Evolutionary conservation across 2,113 vertebrate genomes (phyloP), one percentile per base, ranked within the genome.

Genomic region (Dinomys branickii): DNA sequence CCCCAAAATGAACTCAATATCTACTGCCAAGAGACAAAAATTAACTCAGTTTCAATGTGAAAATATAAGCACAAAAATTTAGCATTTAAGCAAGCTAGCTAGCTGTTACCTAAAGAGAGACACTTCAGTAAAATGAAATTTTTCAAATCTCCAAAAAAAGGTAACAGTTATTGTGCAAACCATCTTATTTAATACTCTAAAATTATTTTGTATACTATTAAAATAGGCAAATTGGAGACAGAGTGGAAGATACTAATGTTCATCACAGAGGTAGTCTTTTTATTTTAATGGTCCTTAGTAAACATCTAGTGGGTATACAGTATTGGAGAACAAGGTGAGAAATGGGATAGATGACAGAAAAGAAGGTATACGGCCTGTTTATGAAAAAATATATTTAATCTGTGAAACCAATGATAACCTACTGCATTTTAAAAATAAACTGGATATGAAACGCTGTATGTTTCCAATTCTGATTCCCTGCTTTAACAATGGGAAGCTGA

Each of bases 21-120:
- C 59, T 0, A 75, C 56, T 98, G 98, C 98, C 94, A 94, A 97
- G 59, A 98, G 67, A 86, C n/a, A 85, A 63, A 98, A 90, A 61
- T 67, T 88, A 94, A 96, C 50, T 94, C 90, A 98, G 63, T 91
- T 95, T 93, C 96, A 98, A 97, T 47, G 94, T 6, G 71, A 98
- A 80, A 95, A 97, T 59, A 85, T 91, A 67, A 88, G 73, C 82
- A 94, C 73, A 95, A 98, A 97, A 94, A 85, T 5, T 47, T 67
- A 97, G 69, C 77, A 95, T 93, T 93, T 87, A 90, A 97, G 95
- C 97, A 65, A 65, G 67, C 69, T 78, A 80, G 26, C 93, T 98
- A 97, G 97, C 94, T 92, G 73, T 81, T 97, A 71, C 95, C 93
- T 98, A 94, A 71, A 67, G 54, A 95, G 50, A 83, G 17, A 94